Evolutionary conservation across 2,888 invertebrate genomes (phyloP).

Genomic region (Drosophila phalerata): DNA sequence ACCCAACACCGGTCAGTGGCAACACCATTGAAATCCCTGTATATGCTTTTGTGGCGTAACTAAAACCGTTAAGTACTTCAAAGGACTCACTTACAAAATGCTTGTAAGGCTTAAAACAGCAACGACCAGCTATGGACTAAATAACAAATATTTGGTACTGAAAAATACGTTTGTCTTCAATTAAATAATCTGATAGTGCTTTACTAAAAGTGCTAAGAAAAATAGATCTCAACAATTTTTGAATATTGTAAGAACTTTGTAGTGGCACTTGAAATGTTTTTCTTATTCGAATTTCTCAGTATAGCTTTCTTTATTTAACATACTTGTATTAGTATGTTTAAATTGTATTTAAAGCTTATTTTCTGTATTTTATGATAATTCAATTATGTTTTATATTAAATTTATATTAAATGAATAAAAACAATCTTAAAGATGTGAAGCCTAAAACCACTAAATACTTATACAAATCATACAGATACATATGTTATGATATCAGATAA

Average conservation of each 20-base stretch:
- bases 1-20: conserved; percentile 54
- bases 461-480: neutral
- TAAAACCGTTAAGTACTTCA: conserved; percentile 52
- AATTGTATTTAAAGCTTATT: too few species aligned
- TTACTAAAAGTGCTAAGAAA: neutral
- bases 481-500: neutral
- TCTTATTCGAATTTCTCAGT: too few species aligned
- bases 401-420: too few species aligned
- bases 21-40: conserved; percentile 37
- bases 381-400: too few species aligned
- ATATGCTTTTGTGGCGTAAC: conserved; percentile 50
- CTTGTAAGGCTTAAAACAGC: conserved; percentile 27
- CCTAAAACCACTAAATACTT: neutral
- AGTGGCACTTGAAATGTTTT: too few species aligned
- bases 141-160: neutral
- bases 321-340: too few species aligned
- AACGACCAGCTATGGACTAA: neutral
- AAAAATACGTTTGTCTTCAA: neutral
- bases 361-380: too few species aligned
- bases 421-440: too few species aligned
- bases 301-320: too few species aligned
- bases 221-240: too few species aligned
- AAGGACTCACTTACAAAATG: conserved; percentile 44
- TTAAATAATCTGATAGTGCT: neutral
- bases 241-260: too few species aligned